phyloP scores from a whole-genome alignment of 2,797 vertebrate species.

The Simalia tracyae region DNA sequence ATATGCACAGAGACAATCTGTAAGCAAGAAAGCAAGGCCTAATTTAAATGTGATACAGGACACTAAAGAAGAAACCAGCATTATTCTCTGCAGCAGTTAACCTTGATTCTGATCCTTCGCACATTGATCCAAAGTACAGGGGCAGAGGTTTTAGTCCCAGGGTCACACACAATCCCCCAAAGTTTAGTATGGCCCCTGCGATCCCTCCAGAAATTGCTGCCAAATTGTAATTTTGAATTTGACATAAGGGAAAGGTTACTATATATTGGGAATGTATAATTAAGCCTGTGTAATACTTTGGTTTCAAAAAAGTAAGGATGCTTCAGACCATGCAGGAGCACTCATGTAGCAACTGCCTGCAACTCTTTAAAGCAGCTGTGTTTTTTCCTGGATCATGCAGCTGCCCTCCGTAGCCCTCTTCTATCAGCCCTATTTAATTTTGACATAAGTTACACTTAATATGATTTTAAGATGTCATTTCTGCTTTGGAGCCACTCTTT shows the following conservation, averaged over 20 bases:
- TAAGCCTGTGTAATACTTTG: too few relatives aligned
- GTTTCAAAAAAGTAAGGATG: too few relatives aligned
- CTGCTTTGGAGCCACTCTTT: neutral
- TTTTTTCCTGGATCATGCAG: neutral
- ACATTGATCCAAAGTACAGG: neutral
- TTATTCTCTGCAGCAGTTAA: neutral
- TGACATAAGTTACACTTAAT: neutral
- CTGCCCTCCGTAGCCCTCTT: neutral
- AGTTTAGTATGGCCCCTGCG: neutral
- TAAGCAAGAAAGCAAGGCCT: neutral
- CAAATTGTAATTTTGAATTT: neutral
- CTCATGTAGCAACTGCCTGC: too few relatives aligned
- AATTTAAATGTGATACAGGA: neutral
- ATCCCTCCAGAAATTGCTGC: neutral
- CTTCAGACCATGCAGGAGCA: too few relatives aligned
- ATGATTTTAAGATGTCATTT: neutral
- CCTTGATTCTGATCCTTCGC: neutral
- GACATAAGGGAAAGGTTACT: too few relatives aligned
- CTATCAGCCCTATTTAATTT: neutral
- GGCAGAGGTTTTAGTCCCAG: neutral
- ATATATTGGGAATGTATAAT: too few relatives aligned
- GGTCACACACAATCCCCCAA: neutral
- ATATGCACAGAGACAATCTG: neutral
- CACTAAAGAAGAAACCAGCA: neutral
- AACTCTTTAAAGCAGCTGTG: neutral